Conservation (phyloP, 2,113 vertebrate genomes). For the Trichechus manatus region DNA sequence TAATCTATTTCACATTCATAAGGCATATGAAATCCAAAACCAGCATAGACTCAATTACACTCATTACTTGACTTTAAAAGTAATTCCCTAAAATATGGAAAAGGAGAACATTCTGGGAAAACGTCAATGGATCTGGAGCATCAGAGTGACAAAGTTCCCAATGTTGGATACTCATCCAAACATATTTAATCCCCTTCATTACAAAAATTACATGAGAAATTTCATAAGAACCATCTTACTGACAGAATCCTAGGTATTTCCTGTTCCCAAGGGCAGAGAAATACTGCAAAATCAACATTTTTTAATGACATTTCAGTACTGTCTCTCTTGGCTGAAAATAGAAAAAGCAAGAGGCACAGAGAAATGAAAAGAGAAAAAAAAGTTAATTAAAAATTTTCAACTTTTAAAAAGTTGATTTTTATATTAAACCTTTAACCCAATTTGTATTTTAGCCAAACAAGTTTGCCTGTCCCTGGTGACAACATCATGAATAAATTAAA, state of each 20-base stretch:
- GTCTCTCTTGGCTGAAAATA: conserved; percentile 80
- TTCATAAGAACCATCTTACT: conserved; percentile 79
- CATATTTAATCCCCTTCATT: conserved; percentile 76
- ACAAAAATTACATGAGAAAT: conserved; percentile 81
- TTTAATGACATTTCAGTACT: conserved; percentile 86
- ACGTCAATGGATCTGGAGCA: conserved; percentile 38
- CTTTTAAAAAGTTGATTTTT: conserved; percentile 55
- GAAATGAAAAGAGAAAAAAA: conserved; percentile 69
- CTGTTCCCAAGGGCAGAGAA: conserved; percentile 84
- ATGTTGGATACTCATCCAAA: conserved; percentile 33
- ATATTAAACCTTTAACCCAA: conserved; percentile 30
- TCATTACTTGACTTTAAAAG: conserved; percentile 73
- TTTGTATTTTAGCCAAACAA: conserved; percentile 57
- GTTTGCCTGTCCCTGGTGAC: conserved; percentile 11
- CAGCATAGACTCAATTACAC: conserved; percentile 69
- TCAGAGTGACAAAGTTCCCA: conserved; percentile 65
- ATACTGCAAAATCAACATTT: conserved; percentile 85
- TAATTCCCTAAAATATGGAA: conserved; percentile 63
- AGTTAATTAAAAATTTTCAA: conserved; percentile 71
- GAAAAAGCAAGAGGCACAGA: conserved; percentile 70
- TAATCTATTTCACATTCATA: conserved; percentile 83
- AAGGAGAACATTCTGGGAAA: conserved; percentile 48
- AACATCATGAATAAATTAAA: conserved; percentile 61
- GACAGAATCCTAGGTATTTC: conserved; percentile 85
- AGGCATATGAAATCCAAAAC: conserved; percentile 74